phyloP scores from a whole-genome alignment of 2,888 invertebrate genomes.

The Myopa testacea region DNA sequence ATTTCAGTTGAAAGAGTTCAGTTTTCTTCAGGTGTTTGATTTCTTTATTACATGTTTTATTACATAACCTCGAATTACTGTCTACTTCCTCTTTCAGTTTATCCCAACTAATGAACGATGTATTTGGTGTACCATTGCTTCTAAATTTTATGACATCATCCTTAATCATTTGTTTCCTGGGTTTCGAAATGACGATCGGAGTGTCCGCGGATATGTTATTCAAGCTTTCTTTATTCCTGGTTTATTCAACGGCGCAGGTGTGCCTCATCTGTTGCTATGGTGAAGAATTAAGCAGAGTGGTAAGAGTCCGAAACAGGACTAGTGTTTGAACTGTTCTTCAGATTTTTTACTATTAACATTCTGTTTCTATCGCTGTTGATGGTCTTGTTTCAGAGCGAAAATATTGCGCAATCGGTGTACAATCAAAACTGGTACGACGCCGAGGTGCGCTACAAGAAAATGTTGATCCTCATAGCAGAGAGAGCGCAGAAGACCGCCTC shows the following conservation, averaged over 20 bases:
- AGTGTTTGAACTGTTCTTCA: background rate
- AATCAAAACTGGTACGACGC: conserved; percentile 57
- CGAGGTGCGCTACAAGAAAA: conserved; percentile 55
- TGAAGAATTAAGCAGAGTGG: conserved; percentile 48
- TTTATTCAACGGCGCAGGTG: conserved; percentile 58
- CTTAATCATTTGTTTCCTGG: conserved; percentile 54
- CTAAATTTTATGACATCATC: conserved; percentile 55
- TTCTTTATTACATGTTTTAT: too few species aligned
- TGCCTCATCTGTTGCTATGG: conserved; percentile 51
- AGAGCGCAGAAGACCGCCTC: conserved; percentile 56
- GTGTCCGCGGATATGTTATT: conserved; percentile 49
- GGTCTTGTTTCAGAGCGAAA: conserved; percentile 53
- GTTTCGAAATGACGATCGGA: conserved; percentile 55
- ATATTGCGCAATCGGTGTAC: conserved; percentile 54
- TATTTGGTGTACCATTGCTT: conserved; percentile 48
- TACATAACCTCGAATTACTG: too few species aligned
- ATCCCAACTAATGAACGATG: conserved; percentile 44
- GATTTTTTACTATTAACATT: conserved; percentile 10
- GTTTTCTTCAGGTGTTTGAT: too few species aligned
- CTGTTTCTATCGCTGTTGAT: background rate
- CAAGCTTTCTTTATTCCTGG: conserved; percentile 57
- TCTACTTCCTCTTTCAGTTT: conserved; percentile 32
- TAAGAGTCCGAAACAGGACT: conserved; percentile 41
- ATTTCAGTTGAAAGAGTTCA: too few species aligned
- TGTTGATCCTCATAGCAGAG: conserved; percentile 53